These are phyloP conservation scores for Catotricha subobsoleta DNA, from an alignment of 2,888 invertebrate genomes.

Conservation along the genomic window DNA sequence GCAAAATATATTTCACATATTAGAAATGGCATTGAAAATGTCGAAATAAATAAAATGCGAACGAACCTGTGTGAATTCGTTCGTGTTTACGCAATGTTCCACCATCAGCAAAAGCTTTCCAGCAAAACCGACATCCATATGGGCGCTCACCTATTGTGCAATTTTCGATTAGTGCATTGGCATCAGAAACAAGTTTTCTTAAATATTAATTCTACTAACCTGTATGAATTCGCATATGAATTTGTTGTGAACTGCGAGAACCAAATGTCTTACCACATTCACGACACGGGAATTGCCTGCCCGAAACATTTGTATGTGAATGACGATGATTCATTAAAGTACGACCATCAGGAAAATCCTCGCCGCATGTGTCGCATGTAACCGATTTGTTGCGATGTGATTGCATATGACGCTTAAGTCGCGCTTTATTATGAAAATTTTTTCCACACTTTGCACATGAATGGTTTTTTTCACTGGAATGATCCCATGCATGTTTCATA, in stretches of 20 bases:
- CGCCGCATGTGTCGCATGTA: constrained; percentile 48
- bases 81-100: constrained; percentile 72
- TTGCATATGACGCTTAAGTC: constrained; percentile 45
- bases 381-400: constrained; percentile 54
- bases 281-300: constrained; percentile 57
- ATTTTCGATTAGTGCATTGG: too few species aligned
- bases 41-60: neutral
- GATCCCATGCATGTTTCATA: constrained; percentile 50
- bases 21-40: too few species aligned
- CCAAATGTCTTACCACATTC: constrained; percentile 78
- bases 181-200: too few species aligned
- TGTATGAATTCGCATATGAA: constrained; percentile 71
- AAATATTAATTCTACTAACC: neutral
- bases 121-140: constrained; percentile 69
- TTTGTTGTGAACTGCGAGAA: constrained; percentile 69
- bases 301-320: constrained; percentile 34
- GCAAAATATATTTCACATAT: too few species aligned
- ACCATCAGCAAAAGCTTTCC: constrained; percentile 80
- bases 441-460: constrained; percentile 50
- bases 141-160: constrained; percentile 50
- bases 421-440: constrained; percentile 50
- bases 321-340: constrained; percentile 51
- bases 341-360: constrained; percentile 50
- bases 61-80: constrained; percentile 56
- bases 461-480: constrained; percentile 43